Percentiles rank a stretch among this genome's conserved stretches.
phyloP scores from a whole-genome alignment of 2,888 invertebrate genomes.

The Andrena dorsata region DNA sequence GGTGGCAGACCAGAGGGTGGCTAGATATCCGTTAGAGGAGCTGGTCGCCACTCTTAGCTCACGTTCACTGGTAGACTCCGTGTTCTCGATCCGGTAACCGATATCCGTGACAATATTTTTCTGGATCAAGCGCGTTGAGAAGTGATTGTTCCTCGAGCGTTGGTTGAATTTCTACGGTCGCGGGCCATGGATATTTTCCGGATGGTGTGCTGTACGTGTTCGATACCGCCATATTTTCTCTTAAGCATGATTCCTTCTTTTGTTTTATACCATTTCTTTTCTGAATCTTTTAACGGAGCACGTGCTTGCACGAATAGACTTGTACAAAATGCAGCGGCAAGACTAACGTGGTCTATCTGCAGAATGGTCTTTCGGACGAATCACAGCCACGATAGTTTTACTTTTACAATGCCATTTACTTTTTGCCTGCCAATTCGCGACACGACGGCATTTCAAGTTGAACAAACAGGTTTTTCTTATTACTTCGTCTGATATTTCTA shows the following conservation, averaged over 20 bases:
- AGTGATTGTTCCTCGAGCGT: slow-evolving; percentile 7
- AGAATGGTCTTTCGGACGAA: slow-evolving; percentile 2
- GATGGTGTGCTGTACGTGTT: slow-evolving; percentile 14
- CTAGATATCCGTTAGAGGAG: not conserved
- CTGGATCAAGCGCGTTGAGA: not conserved
- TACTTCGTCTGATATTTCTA: not conserved
- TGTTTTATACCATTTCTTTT: not conserved
- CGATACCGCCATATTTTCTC: not conserved
- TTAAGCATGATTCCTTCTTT: not conserved
- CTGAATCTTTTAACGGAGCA: slow-evolving; percentile 4
- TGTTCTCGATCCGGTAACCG: not conserved
- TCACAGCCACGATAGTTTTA: not conserved
- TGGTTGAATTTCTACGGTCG: not conserved
- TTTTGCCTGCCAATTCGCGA: slow-evolving; percentile 6
- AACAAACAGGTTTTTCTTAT: not conserved
- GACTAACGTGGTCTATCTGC: slow-evolving; percentile 8
- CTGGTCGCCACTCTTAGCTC: not conserved
- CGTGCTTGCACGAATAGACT: slow-evolving; percentile 4
- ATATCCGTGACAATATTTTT: not conserved
- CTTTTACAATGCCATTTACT: slow-evolving; percentile 19
- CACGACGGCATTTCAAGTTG: slow-evolving; percentile 12
- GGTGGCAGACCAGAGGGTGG: not conserved
- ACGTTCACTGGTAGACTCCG: not conserved
- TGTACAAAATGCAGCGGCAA: slow-evolving; percentile 7
- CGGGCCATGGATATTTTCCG: slow-evolving; percentile 2